Evolutionary conservation across 2,888 invertebrate genomes (phyloP).

Genomic region (Liopterus haemorrhoidalis): DNA sequence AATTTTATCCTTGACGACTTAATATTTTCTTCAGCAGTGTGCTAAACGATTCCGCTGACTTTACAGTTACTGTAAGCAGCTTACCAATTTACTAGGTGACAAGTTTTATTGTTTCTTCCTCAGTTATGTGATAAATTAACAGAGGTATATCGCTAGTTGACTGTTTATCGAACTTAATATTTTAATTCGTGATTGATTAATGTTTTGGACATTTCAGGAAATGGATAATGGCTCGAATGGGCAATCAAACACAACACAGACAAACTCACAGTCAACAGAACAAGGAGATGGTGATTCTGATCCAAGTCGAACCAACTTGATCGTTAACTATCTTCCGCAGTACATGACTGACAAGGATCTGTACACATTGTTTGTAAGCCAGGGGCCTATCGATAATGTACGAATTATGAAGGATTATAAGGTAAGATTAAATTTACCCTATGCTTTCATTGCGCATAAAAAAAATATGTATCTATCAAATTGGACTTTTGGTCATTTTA

Average conservation of each 20-base stretch:
- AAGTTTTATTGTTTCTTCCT: no score
- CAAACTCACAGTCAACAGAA: background rate
- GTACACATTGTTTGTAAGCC: conserved; percentile 78
- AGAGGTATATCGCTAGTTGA: no score
- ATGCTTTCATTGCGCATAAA: background rate
- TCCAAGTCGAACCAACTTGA: conserved; percentile 68
- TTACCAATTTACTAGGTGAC: no score
- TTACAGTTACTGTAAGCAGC: no score
- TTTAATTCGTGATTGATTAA: no score
- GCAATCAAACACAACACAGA: background rate
- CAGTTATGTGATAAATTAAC: no score
- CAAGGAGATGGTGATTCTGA: conserved; percentile 37
- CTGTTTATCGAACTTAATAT: no score
- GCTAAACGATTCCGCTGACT: no score
- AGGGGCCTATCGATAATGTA: conserved; percentile 84
- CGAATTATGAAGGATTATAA: conserved; percentile 88
- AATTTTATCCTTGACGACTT: no score
- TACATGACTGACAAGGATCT: conserved; percentile 88
- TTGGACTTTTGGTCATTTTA: background rate
- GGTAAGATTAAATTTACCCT: conserved; percentile 46
- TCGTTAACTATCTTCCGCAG: conserved; percentile 93
- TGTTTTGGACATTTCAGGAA: background rate
- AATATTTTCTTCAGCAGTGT: no score
- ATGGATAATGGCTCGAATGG: background rate
- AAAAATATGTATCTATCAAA: background rate